Conservation (phyloP, 2,113 vertebrate genomes). For the Carollia perspicillata region DNA sequence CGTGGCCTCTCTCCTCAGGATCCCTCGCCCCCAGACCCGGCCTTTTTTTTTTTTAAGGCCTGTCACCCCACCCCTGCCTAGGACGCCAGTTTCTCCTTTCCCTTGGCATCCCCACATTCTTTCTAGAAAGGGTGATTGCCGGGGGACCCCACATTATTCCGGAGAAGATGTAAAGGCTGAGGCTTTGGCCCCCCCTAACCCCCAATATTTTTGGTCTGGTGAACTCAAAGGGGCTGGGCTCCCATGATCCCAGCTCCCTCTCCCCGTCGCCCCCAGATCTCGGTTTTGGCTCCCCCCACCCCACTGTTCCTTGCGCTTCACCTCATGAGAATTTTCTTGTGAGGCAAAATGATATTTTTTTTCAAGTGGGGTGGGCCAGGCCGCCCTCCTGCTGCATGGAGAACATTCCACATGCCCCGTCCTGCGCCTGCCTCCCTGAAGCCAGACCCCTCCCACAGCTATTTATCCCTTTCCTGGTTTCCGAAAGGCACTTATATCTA, state of each 20-base stretch:
- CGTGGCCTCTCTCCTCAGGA: slow-evolving; percentile 3
- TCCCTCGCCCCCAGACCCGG: background rate
- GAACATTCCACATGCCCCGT: slow-evolving; percentile 62
- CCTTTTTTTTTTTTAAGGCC: slow-evolving; percentile 5
- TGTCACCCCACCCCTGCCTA: slow-evolving; percentile 49
- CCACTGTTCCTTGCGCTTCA: background rate
- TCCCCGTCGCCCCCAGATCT: background rate
- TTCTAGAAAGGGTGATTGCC: background rate
- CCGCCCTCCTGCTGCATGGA: slow-evolving; percentile 65
- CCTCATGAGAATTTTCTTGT: slow-evolving; percentile 12
- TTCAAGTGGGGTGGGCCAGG: slow-evolving; percentile 20
- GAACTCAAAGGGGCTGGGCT: background rate
- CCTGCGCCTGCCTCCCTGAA: background rate
- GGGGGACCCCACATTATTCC: background rate
- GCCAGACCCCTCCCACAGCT: background rate
- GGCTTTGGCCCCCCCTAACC: slow-evolving; percentile 30
- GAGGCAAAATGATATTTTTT: slow-evolving; percentile 68
- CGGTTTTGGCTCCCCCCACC: background rate
- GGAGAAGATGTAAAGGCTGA: slow-evolving; percentile 62
- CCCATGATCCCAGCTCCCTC: background rate
- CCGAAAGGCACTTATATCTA: slow-evolving; percentile 76
- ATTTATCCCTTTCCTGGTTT: slow-evolving; percentile 70
- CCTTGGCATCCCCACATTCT: background rate
- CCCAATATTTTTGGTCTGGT: background rate
- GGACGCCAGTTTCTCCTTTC: slow-evolving; percentile 65